Evolutionary conservation across 1,140 invertebrate genomes (phyloP), one percentile per base, ranked within the genome.

Genomic region (Drosophila novamexicana): DNA sequence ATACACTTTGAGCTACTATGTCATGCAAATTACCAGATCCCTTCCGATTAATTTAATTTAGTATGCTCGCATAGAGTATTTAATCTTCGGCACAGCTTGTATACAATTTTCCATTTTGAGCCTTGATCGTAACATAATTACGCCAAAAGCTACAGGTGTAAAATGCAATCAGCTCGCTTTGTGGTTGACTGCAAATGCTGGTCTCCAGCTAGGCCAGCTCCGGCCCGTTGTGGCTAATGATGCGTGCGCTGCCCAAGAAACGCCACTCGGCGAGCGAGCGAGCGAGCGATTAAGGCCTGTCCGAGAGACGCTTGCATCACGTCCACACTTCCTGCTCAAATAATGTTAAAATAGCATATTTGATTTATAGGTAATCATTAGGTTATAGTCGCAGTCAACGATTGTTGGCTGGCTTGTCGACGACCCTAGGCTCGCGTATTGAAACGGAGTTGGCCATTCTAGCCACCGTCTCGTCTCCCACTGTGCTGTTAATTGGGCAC

Each of bases 251-350:
- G 75, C 29, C 45, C 68, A 79, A 69, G 67, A 82, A 52, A 49
- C 54, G 47, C 57, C 73, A 81, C 73, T 81, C 78, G 54, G 29
- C 29, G 10, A n/a, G 29, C 39, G 14, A 3, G 49, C 29, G 10
- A 74, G 40, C 64, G 54, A 83, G 67, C 83, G 80, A 89, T 84
- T 88, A 88, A 84, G 76, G 84, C 68, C 66, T 70, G 73, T 86
- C 70, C 66, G 53, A 66, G 65, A 42, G 64, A 76, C 75, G 84
- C 69, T 86, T 84, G 76, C 77, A 84, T 67, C 84, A 89, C 80
- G 80, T 89, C 84, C 83, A 84, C 84, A 89, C 84, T 88, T 88
- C 84, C 84, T 88, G 84, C 84, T 88, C 84, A 89, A 88, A 86
- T 86, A 86, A 89, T 90, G 83, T 80, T 88, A 84, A 80, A 84